phyloP scores from a whole-genome alignment of 2,888 invertebrate genomes.

The Artemia sinica region DNA sequence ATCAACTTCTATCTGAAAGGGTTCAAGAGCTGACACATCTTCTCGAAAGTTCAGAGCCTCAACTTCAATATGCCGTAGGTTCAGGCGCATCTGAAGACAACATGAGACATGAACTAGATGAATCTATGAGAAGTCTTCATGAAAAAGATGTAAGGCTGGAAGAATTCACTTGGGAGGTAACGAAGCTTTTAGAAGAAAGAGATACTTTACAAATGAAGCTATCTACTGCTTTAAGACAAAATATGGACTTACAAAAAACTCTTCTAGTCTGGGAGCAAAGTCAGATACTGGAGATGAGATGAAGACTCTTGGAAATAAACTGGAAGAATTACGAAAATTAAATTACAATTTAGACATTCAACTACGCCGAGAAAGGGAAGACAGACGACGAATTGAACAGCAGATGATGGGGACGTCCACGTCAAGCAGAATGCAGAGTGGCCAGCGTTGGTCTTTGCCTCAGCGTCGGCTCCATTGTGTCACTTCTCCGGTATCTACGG shows the following conservation, averaged over 20 bases:
- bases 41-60: slow-evolving; percentile 6
- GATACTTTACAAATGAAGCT: slow-evolving; percentile 64
- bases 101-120: slow-evolving; percentile 44
- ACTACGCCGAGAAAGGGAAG: slow-evolving; percentile 18
- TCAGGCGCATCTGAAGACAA: slow-evolving; percentile 8
- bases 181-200: slow-evolving; percentile 60
- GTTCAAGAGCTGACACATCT: slow-evolving; percentile 5
- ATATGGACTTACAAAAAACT: slow-evolving; percentile 3
- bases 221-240: slow-evolving; percentile 52
- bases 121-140: slow-evolving; percentile 66
- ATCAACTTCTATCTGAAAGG: slow-evolving; percentile 5
- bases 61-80: neutral
- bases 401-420: slow-evolving; percentile 17
- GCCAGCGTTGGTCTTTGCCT: neutral
- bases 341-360: slow-evolving; percentile 19
- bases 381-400: slow-evolving; percentile 18
- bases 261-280: neutral
- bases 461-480: neutral
- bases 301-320: slow-evolving; percentile 5
- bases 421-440: neutral
- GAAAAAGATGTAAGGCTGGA: slow-evolving; percentile 71
- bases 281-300: slow-evolving; percentile 1
- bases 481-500: neutral
- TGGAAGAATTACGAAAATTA: slow-evolving; percentile 16
- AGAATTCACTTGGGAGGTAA: slow-evolving; percentile 64